phyloP scores from a whole-genome alignment of 2,888 invertebrate genomes.

The Rhagium mordax region DNA sequence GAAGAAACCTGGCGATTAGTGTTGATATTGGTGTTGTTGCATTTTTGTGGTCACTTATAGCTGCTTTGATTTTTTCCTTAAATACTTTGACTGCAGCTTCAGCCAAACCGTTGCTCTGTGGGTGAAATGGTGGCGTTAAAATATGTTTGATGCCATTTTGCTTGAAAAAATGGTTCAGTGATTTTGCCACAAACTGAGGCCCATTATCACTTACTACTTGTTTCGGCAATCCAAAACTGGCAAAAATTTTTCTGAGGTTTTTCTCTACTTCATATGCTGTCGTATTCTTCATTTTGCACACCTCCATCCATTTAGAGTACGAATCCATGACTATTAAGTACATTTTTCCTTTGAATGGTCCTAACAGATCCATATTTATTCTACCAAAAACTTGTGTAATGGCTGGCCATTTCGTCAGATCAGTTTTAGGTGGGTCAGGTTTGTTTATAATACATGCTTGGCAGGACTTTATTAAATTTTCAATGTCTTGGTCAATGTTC shows the following conservation, averaged over 20 bases:
- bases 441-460: slow-evolving; percentile 50
- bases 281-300: slow-evolving; percentile 45
- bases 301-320: slow-evolving; percentile 67
- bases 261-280: slow-evolving; percentile 26
- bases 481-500: slow-evolving; percentile 56
- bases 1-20: neutral
- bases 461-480: slow-evolving; percentile 50
- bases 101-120: neutral
- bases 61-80: neutral
- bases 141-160: neutral
- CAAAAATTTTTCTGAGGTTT: slow-evolving; percentile 9
- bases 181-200: neutral
- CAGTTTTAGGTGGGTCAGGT: slow-evolving; percentile 54
- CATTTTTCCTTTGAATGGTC: slow-evolving; percentile 40
- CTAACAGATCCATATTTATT: slow-evolving; percentile 67
- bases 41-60: neutral
- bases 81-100: neutral
- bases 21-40: neutral
- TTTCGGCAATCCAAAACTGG: neutral
- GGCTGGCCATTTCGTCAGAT: slow-evolving; percentile 46
- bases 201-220: neutral
- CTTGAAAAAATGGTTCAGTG: neutral
- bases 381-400: slow-evolving; percentile 60
- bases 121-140: neutral
- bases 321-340: slow-evolving; percentile 62